phyloP scores from a whole-genome alignment of 2,113 vertebrate genomes.

The Onychorhynchus coronatus region DNA sequence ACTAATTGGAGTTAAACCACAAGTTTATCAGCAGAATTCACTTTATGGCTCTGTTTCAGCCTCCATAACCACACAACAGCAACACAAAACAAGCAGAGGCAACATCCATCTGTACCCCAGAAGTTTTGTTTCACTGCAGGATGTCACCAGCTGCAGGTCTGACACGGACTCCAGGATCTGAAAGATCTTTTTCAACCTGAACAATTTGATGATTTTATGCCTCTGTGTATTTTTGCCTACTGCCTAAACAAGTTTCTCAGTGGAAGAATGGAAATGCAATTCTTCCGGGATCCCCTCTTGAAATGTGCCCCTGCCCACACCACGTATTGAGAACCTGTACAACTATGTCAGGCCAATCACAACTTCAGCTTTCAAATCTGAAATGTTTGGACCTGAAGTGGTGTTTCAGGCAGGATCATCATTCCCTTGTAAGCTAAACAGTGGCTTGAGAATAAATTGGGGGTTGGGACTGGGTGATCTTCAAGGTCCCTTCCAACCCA shows the following conservation, averaged over 20 bases:
- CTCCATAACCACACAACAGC: neutral
- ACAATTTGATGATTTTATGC: neutral
- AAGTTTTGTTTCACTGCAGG: neutral
- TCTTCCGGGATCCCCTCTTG: neutral
- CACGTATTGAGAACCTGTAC: rapidly evolving
- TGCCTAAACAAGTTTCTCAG: neutral
- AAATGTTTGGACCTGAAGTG: neutral
- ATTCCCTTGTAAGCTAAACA: neutral
- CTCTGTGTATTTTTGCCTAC: neutral
- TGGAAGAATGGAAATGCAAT: neutral
- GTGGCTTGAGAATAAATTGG: neutral
- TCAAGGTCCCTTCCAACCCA: neutral
- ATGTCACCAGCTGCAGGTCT: neutral
- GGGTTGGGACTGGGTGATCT: neutral
- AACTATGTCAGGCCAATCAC: neutral
- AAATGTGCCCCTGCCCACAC: neutral
- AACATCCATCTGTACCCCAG: neutral
- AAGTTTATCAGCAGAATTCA: neutral
- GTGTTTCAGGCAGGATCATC: neutral
- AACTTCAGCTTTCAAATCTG: neutral
- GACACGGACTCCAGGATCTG: neutral
- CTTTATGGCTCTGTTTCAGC: neutral
- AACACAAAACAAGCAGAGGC: neutral
- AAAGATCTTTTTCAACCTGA: neutral
- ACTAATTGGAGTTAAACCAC: neutral